These are phyloP conservation scores for Cercocebus atys DNA, from an alignment of 2,113 vertebrate species.

Conservation along the genomic window DNA sequence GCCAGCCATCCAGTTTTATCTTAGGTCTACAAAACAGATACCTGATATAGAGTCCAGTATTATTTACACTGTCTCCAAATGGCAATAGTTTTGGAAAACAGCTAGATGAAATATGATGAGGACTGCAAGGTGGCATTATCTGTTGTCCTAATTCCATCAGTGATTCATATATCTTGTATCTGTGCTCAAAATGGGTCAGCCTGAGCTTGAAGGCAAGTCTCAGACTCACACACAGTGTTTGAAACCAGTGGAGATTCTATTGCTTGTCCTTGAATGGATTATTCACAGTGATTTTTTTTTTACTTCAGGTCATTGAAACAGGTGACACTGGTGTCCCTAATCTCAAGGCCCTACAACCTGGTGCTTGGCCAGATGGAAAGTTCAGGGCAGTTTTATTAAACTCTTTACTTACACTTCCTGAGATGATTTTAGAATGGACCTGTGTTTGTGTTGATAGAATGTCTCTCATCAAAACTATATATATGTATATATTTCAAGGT, in stretches of 20 bases:
- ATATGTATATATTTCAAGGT: conserved; percentile 88
- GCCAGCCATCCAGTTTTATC: conserved; percentile 94
- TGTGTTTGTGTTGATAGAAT: conserved; percentile 92
- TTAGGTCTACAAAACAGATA: conserved; percentile 91
- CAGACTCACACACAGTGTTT: conserved; percentile 85
- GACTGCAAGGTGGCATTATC: conserved; percentile 88
- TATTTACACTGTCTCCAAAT: conserved; percentile 88
- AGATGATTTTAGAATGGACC: conserved; percentile 92
- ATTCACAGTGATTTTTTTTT: conserved; percentile 89
- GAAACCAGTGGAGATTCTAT: conserved; percentile 88
- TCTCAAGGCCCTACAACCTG: conserved; percentile 90
- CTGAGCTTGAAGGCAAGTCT: conserved; percentile 83
- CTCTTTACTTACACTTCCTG: conserved; percentile 88
- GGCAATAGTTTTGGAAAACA: conserved; percentile 85
- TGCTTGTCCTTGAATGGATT: conserved; percentile 93
- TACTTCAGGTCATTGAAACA: conserved; percentile 90
- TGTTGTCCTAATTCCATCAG: conserved; percentile 89
- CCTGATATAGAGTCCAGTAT: conserved; percentile 93
- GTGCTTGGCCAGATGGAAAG: conserved; percentile 89
- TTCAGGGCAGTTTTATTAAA: conserved; percentile 91
- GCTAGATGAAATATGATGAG: conserved; percentile 86
- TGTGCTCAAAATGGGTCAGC: conserved; percentile 88
- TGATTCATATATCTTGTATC: conserved; percentile 86
- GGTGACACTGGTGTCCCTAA: conserved; percentile 87
- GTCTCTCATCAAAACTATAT: conserved; percentile 92